Percentiles rank a stretch among this genome's conserved stretches.
These are phyloP conservation scores for Montipora foliosa DNA, from an alignment of 64 coral and sea anemone species.

Conservation along the genomic window DNA sequence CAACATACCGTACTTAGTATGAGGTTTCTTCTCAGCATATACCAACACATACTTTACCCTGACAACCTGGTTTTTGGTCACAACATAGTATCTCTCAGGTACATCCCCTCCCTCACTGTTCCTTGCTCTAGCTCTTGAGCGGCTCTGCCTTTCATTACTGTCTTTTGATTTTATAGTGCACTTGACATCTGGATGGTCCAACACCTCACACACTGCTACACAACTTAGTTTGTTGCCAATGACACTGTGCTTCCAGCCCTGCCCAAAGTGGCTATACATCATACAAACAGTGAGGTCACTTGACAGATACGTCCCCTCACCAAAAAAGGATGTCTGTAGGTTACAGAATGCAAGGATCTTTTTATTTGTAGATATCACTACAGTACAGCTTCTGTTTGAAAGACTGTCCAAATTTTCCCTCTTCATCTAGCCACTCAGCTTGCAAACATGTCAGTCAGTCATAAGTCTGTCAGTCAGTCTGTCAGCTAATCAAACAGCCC, in stretches of 20 bases:
- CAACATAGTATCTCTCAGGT: slow-evolving; percentile 96
- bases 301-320: slow-evolving; percentile 95
- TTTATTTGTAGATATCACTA: too few relatives aligned
- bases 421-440: too few relatives aligned
- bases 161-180: slow-evolving; percentile 75
- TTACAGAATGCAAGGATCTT: neutral
- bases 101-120: slow-evolving; percentile 97
- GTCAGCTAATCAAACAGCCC: too few relatives aligned
- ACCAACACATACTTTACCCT: slow-evolving; percentile 95
- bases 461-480: too few relatives aligned
- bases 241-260: slow-evolving; percentile 75
- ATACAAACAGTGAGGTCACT: slow-evolving; percentile 96
- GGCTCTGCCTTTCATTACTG: slow-evolving; percentile 33
- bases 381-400: too few relatives aligned
- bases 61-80: slow-evolving; percentile 92
- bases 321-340: slow-evolving; percentile 96
- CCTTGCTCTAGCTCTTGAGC: slow-evolving; percentile 77
- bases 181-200: slow-evolving; percentile 98
- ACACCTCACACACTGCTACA: slow-evolving; percentile 92
- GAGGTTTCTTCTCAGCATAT: slow-evolving; percentile 80
- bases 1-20: neutral
- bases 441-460: too few relatives aligned
- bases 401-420: too few relatives aligned
- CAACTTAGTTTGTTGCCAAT: slow-evolving; percentile 86
- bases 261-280: slow-evolving; percentile 84